Base-by-base conservation (phyloP, 2,888 invertebrate genomes). In the Crossocerus cetratus region DNA sequence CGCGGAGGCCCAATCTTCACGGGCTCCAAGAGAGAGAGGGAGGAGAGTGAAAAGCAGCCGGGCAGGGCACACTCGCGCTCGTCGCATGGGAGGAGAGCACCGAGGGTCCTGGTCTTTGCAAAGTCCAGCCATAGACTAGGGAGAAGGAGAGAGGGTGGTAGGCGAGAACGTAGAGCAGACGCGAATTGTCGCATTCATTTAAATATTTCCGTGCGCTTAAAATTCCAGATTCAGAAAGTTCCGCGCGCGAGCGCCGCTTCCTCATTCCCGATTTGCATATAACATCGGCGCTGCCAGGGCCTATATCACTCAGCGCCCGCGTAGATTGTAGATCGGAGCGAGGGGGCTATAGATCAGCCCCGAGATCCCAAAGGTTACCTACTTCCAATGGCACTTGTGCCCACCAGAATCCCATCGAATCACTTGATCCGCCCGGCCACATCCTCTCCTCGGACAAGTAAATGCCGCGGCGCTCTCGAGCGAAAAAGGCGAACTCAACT, bases 251-350 rank as follows among this genome's bases (percentile, higher is more conserved):
- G 32, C 32, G 61, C 69, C 63, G 70, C 75, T 74, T 76, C 70
- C 76, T 74, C 75, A 76, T 76, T 76, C 76, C 66, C 67, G 42
- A 77, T 77, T 78, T 77, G 77, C 78, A 78, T 78, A 77, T 57
- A 74, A 75, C 78, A 75, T 77, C 65, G 61, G 58, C n/a, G n/a
- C 61, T 54, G 20, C 55, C 64, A 44, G 65, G 56, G 67, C 71
- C 77, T 69, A 70, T 65, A 70, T 73, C 71, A 69, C 60, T 65
- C 69, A 57, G 11, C 32, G 32, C 32, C 1, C 56, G 64, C 60
- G 77, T 68, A 72, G 78, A 77, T 77, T 70, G 76, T 78, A 78
- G 78, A 78, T 78, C 78, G 77, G 32, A 32, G 43, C 71, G 49
- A 5, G 69, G 44, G 44, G 16, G 69, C 65, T 23, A 75, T 78